Evolutionary conservation across 2,888 invertebrate species (phyloP).

Genomic region (Liodrosophila aerea): DNA sequence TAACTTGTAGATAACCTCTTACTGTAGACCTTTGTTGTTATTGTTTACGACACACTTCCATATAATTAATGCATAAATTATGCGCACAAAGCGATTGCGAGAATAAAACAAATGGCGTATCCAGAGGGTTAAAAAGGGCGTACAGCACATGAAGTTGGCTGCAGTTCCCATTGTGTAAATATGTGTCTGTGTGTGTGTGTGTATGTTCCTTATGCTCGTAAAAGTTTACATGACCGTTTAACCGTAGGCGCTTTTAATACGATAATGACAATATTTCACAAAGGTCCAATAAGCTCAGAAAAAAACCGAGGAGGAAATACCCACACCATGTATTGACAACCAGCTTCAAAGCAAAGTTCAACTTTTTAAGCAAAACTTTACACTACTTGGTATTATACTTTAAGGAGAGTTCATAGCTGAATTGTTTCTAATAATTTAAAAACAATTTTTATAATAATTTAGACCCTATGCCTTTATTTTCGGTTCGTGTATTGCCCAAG

Average conservation of each 20-base stretch:
- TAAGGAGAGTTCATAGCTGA: too few species aligned
- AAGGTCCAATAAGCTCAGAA: slow-evolving; percentile 19
- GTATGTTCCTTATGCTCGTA: slow-evolving; percentile 39
- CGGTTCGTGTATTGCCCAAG: too few species aligned
- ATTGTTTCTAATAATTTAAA: too few species aligned
- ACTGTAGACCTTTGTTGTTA: slow-evolving; percentile 14
- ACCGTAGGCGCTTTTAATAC: slow-evolving; percentile 65
- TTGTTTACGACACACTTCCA: slow-evolving; percentile 36
- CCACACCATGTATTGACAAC: too few species aligned
- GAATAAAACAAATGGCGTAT: slow-evolving; percentile 12
- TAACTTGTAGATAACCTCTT: too few species aligned
- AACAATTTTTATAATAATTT: too few species aligned
- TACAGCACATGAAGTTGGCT: too few species aligned
- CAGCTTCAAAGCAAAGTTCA: too few species aligned
- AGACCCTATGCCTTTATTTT: too few species aligned
- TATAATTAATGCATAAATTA: slow-evolving; percentile 71
- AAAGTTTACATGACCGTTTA: slow-evolving; percentile 61
- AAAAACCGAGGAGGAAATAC: too few species aligned
- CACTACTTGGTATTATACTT: too few species aligned
- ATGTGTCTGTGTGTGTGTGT: slow-evolving; percentile 32
- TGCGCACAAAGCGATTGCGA: slow-evolving; percentile 58
- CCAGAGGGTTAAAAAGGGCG: background rate
- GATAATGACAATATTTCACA: slow-evolving; percentile 73
- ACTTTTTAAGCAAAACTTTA: too few species aligned
- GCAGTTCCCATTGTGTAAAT: slow-evolving; percentile 45